Conservation (phyloP, 2,888 invertebrate genomes). For the Asteroscopus sphinx region DNA sequence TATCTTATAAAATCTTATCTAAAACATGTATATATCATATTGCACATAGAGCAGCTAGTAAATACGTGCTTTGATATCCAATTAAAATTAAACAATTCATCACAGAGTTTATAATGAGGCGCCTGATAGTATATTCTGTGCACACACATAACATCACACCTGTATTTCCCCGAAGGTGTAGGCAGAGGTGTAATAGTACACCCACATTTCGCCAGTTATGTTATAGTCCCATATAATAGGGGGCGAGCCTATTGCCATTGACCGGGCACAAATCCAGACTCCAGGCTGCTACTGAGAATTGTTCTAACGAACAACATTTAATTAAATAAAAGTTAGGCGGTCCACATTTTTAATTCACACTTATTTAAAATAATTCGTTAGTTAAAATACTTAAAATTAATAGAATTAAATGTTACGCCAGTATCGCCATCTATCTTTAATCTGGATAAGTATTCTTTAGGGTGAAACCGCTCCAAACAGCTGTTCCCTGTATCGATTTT, state of each 20-base stretch:
- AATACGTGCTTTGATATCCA: neutral
- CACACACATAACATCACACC: no score
- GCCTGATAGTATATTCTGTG: slow-evolving; percentile 29
- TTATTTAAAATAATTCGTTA: neutral
- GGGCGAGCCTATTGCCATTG: no score
- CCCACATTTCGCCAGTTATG: no score
- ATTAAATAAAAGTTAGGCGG: slow-evolving; percentile 7
- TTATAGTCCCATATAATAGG: no score
- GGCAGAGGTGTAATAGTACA: no score
- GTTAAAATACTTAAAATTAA: neutral
- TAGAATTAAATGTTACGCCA: slow-evolving; percentile 9
- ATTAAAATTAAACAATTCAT: neutral
- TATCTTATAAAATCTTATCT: neutral
- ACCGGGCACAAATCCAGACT: no score
- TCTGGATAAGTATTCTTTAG: slow-evolving; percentile 9
- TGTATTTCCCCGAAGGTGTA: no score
- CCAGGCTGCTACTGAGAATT: no score
- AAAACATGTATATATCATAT: neutral
- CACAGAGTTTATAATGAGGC: slow-evolving; percentile 1
- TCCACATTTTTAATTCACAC: neutral
- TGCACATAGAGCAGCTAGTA: neutral
- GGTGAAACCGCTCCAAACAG: slow-evolving; percentile 65
- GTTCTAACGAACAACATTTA: neutral
- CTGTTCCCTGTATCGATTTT: slow-evolving; percentile 83
- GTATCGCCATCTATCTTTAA: slow-evolving; percentile 66